A percentile compares a stretch with the other conserved stretches of the same genome.
These are phyloP conservation scores for Artibeus lituratus DNA, from an alignment of 2,797 vertebrate genomes.

Conservation along the genomic window DNA sequence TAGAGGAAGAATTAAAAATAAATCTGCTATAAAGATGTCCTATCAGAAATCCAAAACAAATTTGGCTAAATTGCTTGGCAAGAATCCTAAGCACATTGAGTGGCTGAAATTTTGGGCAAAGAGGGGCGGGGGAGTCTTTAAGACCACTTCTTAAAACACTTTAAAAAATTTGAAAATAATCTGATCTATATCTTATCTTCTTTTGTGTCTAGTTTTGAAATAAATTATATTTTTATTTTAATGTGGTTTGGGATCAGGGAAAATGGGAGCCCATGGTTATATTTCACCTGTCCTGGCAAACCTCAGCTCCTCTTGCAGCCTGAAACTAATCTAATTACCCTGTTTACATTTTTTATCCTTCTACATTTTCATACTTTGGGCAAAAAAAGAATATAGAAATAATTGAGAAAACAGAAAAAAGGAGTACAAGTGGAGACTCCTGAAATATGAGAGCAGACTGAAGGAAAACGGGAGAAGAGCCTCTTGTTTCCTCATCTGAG, in stretches of 20 bases:
- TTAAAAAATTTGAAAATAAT: constrained; percentile 39
- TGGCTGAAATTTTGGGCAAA: constrained; percentile 8
- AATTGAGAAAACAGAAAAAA: not conserved
- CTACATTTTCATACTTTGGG: not conserved
- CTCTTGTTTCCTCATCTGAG: not conserved
- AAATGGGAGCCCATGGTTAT: not conserved
- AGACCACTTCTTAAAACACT: constrained; percentile 22
- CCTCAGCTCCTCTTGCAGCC: not conserved
- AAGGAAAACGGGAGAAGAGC: not conserved
- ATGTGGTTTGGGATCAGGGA: not conserved
- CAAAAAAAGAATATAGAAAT: not conserved
- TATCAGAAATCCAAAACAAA: constrained; percentile 59
- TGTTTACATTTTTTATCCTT: not conserved
- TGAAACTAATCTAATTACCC: not conserved
- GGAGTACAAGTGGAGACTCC: not conserved
- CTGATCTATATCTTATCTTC: not conserved
- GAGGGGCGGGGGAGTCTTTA: not conserved
- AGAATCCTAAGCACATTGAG: constrained; percentile 1
- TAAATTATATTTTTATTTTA: not conserved
- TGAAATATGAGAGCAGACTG: not conserved
- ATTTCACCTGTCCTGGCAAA: not conserved
- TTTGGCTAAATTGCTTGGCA: constrained; percentile 45
- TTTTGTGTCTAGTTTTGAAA: constrained; percentile 17
- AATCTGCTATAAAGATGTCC: constrained; percentile 44
- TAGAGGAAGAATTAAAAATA: constrained; percentile 57